These are phyloP conservation scores for Hoplostethus mediterraneus DNA, from an alignment of 2,797 vertebrate species.

Conservation along the genomic window DNA sequence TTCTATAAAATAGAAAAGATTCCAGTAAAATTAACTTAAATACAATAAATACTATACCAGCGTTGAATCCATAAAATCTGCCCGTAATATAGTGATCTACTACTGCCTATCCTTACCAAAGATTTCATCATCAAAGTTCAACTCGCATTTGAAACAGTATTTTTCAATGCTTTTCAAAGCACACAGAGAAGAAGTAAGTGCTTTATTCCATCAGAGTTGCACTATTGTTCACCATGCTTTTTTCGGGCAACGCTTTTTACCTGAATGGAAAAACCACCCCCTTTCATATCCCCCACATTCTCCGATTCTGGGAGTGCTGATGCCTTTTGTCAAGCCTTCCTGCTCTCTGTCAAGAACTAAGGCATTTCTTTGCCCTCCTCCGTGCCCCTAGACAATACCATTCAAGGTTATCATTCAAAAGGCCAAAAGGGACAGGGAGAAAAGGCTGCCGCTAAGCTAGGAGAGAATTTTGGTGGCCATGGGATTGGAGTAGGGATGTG, in stretches of 20 bases:
- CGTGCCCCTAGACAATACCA: slow-evolving; percentile 77
- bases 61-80: slow-evolving; percentile 56
- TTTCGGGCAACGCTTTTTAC: slow-evolving; percentile 66
- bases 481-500: slow-evolving; percentile 64
- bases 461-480: slow-evolving; percentile 58
- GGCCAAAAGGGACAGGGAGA: slow-evolving; percentile 69
- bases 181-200: slow-evolving; percentile 25
- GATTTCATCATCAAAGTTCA: slow-evolving; percentile 71
- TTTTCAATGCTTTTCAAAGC: slow-evolving; percentile 55
- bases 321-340: slow-evolving; percentile 79
- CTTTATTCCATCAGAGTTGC: slow-evolving; percentile 55
- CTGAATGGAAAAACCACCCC: slow-evolving; percentile 71
- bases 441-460: slow-evolving; percentile 63
- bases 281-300: slow-evolving; percentile 65
- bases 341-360: slow-evolving; percentile 74
- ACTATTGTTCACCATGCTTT: slow-evolving; percentile 58
- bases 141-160: slow-evolving; percentile 56
- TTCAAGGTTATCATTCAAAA: slow-evolving; percentile 84
- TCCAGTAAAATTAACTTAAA: slow-evolving; percentile 58
- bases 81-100: slow-evolving; percentile 61
- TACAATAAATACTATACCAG: slow-evolving; percentile 58
- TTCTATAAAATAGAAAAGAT: slow-evolving; percentile 51
- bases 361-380: slow-evolving; percentile 77
- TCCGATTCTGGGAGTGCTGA: slow-evolving; percentile 70
- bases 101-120: slow-evolving; percentile 55